Conservation (phyloP, 2,888 invertebrate genomes). For the Mythimna lalbum region DNA sequence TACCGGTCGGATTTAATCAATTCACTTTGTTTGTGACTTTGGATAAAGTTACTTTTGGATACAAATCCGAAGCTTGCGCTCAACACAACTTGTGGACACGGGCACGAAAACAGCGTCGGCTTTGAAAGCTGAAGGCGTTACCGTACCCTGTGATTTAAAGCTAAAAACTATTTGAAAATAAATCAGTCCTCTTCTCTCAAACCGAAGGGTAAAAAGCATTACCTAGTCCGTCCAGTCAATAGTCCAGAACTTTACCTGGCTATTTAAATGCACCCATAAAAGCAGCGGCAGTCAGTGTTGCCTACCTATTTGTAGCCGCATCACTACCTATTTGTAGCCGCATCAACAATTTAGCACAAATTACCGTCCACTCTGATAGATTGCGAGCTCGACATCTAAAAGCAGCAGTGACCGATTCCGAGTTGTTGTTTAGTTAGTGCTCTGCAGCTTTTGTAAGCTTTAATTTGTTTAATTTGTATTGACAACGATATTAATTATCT, state of each 20-base stretch:
- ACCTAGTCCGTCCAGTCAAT: background rate
- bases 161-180: too few species aligned
- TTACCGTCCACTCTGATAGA: conserved; percentile 22
- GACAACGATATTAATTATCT: too few species aligned
- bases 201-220: background rate
- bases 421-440: background rate
- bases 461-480: too few species aligned
- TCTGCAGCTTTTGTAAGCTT: background rate
- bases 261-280: conserved; percentile 2
- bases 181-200: too few species aligned
- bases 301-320: conserved; percentile 25
- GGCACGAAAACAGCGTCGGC: too few species aligned
- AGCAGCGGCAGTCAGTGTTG: background rate
- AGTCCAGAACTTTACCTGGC: background rate
- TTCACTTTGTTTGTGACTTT: too few species aligned
- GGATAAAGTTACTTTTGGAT: too few species aligned
- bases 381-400: conserved; percentile 16
- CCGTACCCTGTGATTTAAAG: too few species aligned
- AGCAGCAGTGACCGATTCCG: background rate
- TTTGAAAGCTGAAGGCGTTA: too few species aligned
- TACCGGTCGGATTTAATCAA: too few species aligned
- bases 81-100: too few species aligned
- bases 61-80: too few species aligned
- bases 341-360: conserved; percentile 43
- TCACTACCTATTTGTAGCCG: conserved; percentile 29